Evolutionary conservation across 1,140 invertebrate genomes (phyloP).

Genomic region (Theocolax elegans): DNA sequence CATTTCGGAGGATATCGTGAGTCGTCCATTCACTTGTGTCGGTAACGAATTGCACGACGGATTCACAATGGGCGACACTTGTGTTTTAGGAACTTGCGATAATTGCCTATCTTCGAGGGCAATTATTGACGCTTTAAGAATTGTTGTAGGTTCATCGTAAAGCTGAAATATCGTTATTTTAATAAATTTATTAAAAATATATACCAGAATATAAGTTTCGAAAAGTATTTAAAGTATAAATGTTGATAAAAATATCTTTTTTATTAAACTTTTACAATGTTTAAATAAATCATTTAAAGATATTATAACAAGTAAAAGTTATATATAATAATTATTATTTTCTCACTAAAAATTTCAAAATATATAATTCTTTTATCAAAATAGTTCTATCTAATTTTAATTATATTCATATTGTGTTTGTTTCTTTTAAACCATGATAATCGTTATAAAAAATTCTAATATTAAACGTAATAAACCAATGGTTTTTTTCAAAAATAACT

Average conservation of each 20-base stretch:
- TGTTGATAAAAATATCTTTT: not conserved
- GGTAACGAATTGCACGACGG: constrained; percentile 6
- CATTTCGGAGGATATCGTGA: constrained; percentile 39
- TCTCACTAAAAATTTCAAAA: too few relatives aligned
- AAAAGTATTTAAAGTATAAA: too few relatives aligned
- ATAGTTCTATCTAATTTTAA: too few relatives aligned
- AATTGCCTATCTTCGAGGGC: constrained; percentile 42
- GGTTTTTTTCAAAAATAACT: constrained; percentile 5
- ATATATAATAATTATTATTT: too few relatives aligned
- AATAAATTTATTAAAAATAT: too few relatives aligned
- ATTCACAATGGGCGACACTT: constrained; percentile 13
- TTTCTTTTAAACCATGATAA: too few relatives aligned
- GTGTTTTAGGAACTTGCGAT: constrained; percentile 40
- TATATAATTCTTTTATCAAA: too few relatives aligned
- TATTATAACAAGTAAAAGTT: not conserved
- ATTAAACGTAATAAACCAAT: not conserved
- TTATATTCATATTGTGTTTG: too few relatives aligned
- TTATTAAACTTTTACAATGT: not conserved
- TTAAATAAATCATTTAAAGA: not conserved
- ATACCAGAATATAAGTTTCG: too few relatives aligned
- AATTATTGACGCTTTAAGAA: constrained; percentile 51
- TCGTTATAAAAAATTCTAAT: not conserved
- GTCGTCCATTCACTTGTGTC: constrained; percentile 53
- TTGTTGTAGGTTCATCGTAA: constrained; percentile 54
- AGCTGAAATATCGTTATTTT: too few relatives aligned